These are phyloP conservation scores for Rafetus swinhoei DNA, from an alignment of 2,113 vertebrate species.

Conservation along the genomic window DNA sequence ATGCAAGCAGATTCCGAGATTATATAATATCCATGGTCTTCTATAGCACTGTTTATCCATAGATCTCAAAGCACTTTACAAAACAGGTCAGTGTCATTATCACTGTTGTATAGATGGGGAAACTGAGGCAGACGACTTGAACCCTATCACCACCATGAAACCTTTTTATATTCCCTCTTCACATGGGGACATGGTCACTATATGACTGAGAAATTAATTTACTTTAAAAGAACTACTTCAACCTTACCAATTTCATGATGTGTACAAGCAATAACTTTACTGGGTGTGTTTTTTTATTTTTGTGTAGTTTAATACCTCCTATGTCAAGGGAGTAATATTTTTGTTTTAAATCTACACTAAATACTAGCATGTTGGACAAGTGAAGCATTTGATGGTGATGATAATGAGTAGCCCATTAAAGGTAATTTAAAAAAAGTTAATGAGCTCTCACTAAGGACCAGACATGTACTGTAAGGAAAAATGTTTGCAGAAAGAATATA, in stretches of 20 bases:
- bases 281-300: conserved; percentile 1
- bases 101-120: background rate
- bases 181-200: conserved; percentile 41
- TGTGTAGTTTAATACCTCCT: conserved; percentile 53
- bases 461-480: conserved; percentile 72
- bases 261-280: conserved; percentile 47
- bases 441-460: conserved; percentile 72
- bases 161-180: conserved; percentile 25
- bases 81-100: background rate
- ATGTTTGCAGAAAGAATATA: conserved; percentile 69
- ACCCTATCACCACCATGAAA: conserved; percentile 8
- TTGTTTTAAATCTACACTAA: conserved; percentile 72
- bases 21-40: background rate
- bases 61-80: background rate
- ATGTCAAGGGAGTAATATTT: conserved; percentile 49
- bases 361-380: conserved; percentile 55
- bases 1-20: background rate
- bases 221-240: conserved; percentile 50
- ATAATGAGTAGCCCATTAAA: conserved; percentile 78
- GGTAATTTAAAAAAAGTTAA: conserved; percentile 78
- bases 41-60: background rate
- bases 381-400: conserved; percentile 70
- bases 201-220: conserved; percentile 42
- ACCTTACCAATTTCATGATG: conserved; percentile 37
- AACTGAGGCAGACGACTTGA: background rate